These are phyloP conservation scores for Pherbina coryleti DNA, from an alignment of 2,888 invertebrate genomes.

Conservation along the genomic window DNA sequence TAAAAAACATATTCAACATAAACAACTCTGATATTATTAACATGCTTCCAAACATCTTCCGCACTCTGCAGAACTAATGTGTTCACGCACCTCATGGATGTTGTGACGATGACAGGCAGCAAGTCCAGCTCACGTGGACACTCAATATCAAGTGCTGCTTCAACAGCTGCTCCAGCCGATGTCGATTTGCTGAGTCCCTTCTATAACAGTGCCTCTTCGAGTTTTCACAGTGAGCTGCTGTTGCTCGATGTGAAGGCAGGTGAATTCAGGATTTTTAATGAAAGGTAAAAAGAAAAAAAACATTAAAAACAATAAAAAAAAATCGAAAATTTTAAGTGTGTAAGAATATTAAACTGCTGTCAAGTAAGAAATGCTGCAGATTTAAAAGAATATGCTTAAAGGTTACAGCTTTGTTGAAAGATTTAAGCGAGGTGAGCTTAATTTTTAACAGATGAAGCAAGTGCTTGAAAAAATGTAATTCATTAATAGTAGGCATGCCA, in stretches of 20 bases:
- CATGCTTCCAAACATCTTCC: no score
- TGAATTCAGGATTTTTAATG: slow-evolving; percentile 1
- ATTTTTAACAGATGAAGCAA: no score
- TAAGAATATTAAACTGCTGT: no score
- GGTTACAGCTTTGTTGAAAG: no score
- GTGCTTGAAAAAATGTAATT: no score
- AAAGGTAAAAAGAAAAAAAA: slow-evolving; percentile 11
- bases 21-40: no score
- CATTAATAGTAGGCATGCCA: no score
- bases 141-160: background rate
- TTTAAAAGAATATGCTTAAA: no score
- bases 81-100: slow-evolving; percentile 12
- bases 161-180: background rate
- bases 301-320: background rate
- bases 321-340: no score
- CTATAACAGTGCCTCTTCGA: slow-evolving; percentile 51
- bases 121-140: slow-evolving; percentile 2
- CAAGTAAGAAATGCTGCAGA: no score
- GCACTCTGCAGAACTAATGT: background rate
- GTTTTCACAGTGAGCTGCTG: slow-evolving; percentile 61
- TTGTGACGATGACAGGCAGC: background rate
- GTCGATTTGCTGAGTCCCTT: slow-evolving; percentile 34
- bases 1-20: no score
- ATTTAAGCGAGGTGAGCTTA: no score
- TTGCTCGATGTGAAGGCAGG: slow-evolving; percentile 51